Percentiles rank a stretch among this genome's conserved stretches.
Conservation (phyloP, 2,797 vertebrate genomes). For the Corythornis leucogaster region DNA sequence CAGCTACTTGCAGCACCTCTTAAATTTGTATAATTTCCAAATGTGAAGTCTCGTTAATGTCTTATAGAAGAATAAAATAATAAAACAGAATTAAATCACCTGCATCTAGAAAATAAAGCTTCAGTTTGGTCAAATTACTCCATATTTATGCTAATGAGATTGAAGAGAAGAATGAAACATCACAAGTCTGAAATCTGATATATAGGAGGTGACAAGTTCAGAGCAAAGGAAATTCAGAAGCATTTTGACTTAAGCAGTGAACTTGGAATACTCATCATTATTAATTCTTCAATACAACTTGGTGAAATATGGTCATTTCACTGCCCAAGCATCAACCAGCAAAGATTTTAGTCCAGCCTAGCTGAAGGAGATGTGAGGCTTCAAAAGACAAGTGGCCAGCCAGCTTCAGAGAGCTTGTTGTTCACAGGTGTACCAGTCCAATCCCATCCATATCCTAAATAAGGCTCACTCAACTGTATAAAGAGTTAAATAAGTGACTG, state of each 20-base stretch:
- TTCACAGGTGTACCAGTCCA: background rate
- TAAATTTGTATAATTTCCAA: background rate
- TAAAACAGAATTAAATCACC: background rate
- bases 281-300: background rate
- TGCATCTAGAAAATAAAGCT: background rate
- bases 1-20: background rate
- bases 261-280: background rate
- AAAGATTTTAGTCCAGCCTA: background rate
- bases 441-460: background rate
- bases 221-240: background rate
- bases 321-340: background rate
- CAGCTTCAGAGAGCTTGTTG: background rate
- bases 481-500: background rate
- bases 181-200: background rate
- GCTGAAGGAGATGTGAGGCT: background rate
- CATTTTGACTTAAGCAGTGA: background rate
- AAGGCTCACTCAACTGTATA: background rate
- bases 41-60: background rate
- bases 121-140: background rate
- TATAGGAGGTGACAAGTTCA: background rate
- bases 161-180: background rate
- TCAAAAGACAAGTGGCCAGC: background rate
- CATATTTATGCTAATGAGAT: background rate
- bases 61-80: background rate
- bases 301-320: background rate